These are phyloP conservation scores for Calyptommatus sinebrachiatus DNA, from an alignment of 2,113 vertebrate genomes.

Conservation along the genomic window DNA sequence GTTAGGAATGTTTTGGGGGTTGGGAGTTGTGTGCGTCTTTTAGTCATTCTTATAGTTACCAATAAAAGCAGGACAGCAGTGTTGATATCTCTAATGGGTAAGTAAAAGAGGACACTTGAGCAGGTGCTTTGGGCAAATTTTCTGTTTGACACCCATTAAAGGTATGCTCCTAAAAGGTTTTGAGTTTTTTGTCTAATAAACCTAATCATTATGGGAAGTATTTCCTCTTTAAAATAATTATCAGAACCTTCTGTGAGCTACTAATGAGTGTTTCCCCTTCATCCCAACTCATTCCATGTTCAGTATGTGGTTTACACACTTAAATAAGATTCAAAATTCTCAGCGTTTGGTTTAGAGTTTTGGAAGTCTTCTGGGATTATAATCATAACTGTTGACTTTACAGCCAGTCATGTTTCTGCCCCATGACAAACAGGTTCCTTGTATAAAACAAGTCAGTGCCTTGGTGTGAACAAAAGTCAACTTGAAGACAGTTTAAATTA, in stretches of 20 bases:
- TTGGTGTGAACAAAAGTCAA: slow-evolving; percentile 52
- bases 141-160: no score
- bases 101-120: no score
- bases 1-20: no score
- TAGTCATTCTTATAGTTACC: no score
- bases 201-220: not conserved
- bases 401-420: slow-evolving; percentile 56
- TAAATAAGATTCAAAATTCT: slow-evolving; percentile 57
- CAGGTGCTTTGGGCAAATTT: no score
- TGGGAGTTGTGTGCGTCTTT: no score
- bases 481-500: slow-evolving; percentile 50
- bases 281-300: slow-evolving; percentile 32
- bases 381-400: slow-evolving; percentile 52
- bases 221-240: slow-evolving; percentile 16
- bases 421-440: slow-evolving; percentile 39
- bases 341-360: slow-evolving; percentile 56
- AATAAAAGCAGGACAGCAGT: no score
- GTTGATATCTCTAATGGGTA: no score
- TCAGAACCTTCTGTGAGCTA: slow-evolving; percentile 1
- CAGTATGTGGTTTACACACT: slow-evolving; percentile 41
- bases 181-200: no score
- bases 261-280: slow-evolving; percentile 19
- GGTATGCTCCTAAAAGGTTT: no score
- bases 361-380: slow-evolving; percentile 49
- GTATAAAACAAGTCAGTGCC: slow-evolving; percentile 42